Conservation (phyloP, 2,113 vertebrate genomes). For the Nerophis lumbriciformis region DNA sequence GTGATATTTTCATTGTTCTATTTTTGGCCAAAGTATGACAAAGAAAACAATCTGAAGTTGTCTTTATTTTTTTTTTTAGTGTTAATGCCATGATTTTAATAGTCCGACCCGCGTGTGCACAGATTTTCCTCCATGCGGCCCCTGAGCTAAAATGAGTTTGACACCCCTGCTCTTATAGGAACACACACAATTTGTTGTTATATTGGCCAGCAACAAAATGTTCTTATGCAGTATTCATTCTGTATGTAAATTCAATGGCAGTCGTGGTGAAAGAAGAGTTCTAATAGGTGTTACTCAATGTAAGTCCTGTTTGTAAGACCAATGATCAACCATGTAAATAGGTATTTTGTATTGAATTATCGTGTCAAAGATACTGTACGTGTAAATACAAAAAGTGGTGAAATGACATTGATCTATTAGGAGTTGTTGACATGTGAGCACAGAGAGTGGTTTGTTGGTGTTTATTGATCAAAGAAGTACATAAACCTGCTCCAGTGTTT, state of each 20-base stretch:
- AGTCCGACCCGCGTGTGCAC: no score
- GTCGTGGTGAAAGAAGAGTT: conserved; percentile 43
- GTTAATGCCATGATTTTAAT: no score
- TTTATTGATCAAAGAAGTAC: conserved; percentile 70
- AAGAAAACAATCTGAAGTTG: no score
- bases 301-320: conserved; percentile 83
- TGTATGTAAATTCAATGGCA: conserved; percentile 37
- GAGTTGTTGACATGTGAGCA: conserved; percentile 41
- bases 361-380: conserved; percentile 63
- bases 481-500: conserved; percentile 68
- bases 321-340: conserved; percentile 67
- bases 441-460: conserved; percentile 50
- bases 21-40: no score
- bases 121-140: no score
- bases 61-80: no score
- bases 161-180: no score
- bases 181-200: no score
- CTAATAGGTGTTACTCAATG: conserved; percentile 57
- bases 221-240: conserved; percentile 28
- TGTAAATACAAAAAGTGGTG: conserved; percentile 65
- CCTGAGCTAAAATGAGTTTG: no score
- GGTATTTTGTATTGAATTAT: conserved; percentile 80
- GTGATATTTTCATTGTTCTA: no score
- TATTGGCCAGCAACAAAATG: conserved; percentile 19
- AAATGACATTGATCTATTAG: conserved; percentile 42